Conservation (phyloP, 2,888 invertebrate species). For the Timema cristinae region DNA sequence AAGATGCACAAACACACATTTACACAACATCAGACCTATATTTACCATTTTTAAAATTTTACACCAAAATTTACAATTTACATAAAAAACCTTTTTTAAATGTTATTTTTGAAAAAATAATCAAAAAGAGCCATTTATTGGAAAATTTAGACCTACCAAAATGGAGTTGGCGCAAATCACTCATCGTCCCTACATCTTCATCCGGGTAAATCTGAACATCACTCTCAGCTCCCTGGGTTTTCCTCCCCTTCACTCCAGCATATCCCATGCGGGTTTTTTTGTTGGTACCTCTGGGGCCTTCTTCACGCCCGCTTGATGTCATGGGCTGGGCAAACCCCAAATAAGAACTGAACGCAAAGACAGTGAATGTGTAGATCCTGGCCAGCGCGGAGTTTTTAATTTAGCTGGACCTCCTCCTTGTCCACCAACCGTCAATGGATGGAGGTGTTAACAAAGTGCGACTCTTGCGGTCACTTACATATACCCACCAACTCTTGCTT, state of each 20-base stretch:
- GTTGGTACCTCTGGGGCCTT: constrained; percentile 88
- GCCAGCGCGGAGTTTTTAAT: constrained; percentile 94
- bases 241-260: constrained; percentile 86
- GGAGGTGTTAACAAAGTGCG: constrained; percentile 89
- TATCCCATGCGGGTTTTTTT: constrained; percentile 98
- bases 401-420: constrained; percentile 90
- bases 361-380: constrained; percentile 89
- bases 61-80: no score
- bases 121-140: no score
- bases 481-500: constrained; percentile 99
- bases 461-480: constrained; percentile 93
- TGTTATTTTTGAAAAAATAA: no score
- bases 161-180: no score
- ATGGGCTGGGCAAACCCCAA: constrained; percentile 92
- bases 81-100: no score
- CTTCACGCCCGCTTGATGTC: constrained; percentile 94
- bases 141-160: no score
- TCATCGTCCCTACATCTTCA: constrained; percentile 58
- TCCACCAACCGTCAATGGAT: constrained; percentile 87
- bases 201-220: constrained; percentile 67
- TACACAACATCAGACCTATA: no score
- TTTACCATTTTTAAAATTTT: no score
- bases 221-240: constrained; percentile 52
- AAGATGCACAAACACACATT: no score
- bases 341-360: constrained; percentile 94